A percentile compares a stretch with the other conserved stretches of the same genome.
phyloP scores from a whole-genome alignment of 2,113 vertebrate genomes.

The Lepisosteus oculatus region DNA sequence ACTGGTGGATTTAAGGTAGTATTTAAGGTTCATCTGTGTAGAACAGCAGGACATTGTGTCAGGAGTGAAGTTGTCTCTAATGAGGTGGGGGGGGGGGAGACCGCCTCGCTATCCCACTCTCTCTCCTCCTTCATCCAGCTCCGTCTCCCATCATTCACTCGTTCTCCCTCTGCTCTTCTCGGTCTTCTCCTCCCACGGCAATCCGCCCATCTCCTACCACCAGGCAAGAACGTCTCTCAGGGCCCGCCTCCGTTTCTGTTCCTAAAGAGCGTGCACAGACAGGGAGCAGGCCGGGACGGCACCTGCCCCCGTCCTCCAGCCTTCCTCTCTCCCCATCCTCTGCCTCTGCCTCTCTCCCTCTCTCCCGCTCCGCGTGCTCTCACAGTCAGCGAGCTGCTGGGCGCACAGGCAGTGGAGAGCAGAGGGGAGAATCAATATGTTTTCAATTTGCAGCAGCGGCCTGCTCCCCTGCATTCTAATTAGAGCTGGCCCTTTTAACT shows the following conservation, averaged over 20 bases:
- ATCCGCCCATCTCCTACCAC: neutral
- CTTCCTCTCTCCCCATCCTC: neutral
- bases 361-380: neutral
- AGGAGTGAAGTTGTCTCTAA: no score
- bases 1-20: no score
- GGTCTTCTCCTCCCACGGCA: conserved; percentile 32
- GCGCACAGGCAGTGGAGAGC: conserved; percentile 18
- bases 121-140: neutral
- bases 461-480: no score
- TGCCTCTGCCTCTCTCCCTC: neutral
- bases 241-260: no score
- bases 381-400: neutral
- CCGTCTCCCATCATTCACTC: neutral
- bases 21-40: no score
- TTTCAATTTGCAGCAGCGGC: no score
- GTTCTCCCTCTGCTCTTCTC: conserved; percentile 18
- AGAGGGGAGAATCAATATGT: no score
- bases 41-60: no score
- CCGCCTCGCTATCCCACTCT: neutral
- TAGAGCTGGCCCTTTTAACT: conserved; percentile 25
- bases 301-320: neutral
- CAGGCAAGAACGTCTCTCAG: no score
- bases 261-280: no score
- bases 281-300: no score
- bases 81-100: no score